Conservation (phyloP, 2,888 invertebrate genomes). For the Ellobium chinense region DNA sequence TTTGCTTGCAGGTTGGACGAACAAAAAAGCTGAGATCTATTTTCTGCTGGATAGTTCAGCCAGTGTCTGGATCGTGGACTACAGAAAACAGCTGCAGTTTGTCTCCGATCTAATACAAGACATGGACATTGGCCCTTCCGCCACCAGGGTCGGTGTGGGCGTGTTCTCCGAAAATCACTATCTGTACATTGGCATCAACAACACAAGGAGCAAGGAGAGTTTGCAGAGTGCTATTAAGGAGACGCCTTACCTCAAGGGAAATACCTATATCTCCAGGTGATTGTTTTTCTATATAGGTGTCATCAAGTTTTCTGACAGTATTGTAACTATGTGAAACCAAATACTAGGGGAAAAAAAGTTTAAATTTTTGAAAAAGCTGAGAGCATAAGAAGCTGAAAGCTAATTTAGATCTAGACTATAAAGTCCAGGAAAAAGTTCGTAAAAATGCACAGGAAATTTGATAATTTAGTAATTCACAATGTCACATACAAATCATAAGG, state of each 20-base stretch:
- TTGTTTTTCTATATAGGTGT: too few relatives aligned
- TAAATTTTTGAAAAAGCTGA: too few relatives aligned
- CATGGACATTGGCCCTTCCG: conserved; percentile 50
- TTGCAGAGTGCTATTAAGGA: neutral
- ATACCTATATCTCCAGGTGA: conserved; percentile 39
- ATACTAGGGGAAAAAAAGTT: too few relatives aligned
- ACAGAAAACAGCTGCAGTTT: conserved; percentile 54
- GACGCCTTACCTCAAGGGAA: conserved; percentile 3
- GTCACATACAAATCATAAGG: too few relatives aligned
- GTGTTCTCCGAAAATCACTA: conserved; percentile 44
- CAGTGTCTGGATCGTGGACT: conserved; percentile 54
- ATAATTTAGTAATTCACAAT: too few relatives aligned
- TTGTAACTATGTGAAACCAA: too few relatives aligned
- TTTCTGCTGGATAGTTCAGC: conserved; percentile 37
- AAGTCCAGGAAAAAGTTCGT: too few relatives aligned
- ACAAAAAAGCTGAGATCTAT: conserved; percentile 14
- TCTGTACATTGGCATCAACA: neutral
- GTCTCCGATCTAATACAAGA: conserved; percentile 51
- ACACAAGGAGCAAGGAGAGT: neutral
- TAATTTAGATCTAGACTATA: too few relatives aligned
- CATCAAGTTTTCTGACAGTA: too few relatives aligned
- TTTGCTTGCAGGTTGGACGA: neutral
- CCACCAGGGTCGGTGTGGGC: conserved; percentile 57
- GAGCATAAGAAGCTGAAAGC: too few relatives aligned
- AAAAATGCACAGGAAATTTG: too few relatives aligned